Evolutionary conservation across 2,113 vertebrate species (phyloP).

Genomic region (Pseudolaguvia tuberculata): DNA sequence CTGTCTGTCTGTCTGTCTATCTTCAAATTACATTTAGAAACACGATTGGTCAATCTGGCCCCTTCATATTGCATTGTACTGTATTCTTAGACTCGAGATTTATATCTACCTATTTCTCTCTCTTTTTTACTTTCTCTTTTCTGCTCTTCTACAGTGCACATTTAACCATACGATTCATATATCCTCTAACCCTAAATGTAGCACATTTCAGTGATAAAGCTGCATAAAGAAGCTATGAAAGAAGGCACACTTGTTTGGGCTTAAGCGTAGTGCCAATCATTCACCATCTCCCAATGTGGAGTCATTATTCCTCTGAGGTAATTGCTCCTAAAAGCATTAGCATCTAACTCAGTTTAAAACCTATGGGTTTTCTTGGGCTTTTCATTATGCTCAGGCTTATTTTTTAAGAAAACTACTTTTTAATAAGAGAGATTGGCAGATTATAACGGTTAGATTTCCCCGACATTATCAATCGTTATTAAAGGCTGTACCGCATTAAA

Average conservation of each 20-base stretch:
- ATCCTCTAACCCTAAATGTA: slow-evolving; percentile 8
- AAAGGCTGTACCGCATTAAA: slow-evolving; percentile 4
- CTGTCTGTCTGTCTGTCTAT: too few species aligned
- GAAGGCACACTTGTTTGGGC: slow-evolving; percentile 50
- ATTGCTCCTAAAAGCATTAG: slow-evolving; percentile 53
- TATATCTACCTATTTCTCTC: not conserved
- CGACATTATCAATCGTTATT: not conserved
- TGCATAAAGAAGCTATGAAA: slow-evolving; percentile 38
- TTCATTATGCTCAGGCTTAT: slow-evolving; percentile 2
- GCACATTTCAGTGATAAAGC: not conserved
- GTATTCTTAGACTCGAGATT: too few species aligned
- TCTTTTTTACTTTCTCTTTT: not conserved
- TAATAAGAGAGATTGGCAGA: not conserved
- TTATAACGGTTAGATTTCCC: not conserved
- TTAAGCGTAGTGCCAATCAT: slow-evolving; percentile 57
- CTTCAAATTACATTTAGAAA: too few species aligned
- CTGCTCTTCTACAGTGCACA: not conserved
- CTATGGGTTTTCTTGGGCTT: not conserved
- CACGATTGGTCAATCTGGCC: too few species aligned
- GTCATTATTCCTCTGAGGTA: slow-evolving; percentile 42
- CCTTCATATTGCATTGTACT: too few species aligned
- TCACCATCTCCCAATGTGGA: slow-evolving; percentile 30
- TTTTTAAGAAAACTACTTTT: slow-evolving; percentile 13
- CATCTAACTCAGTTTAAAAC: not conserved
- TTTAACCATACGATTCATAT: slow-evolving; percentile 14